A percentile compares a stretch with the other conserved stretches of the same genome.
phyloP scores from a whole-genome alignment of 1,140 invertebrate genomes.

The Dendrolimus punctatus region DNA sequence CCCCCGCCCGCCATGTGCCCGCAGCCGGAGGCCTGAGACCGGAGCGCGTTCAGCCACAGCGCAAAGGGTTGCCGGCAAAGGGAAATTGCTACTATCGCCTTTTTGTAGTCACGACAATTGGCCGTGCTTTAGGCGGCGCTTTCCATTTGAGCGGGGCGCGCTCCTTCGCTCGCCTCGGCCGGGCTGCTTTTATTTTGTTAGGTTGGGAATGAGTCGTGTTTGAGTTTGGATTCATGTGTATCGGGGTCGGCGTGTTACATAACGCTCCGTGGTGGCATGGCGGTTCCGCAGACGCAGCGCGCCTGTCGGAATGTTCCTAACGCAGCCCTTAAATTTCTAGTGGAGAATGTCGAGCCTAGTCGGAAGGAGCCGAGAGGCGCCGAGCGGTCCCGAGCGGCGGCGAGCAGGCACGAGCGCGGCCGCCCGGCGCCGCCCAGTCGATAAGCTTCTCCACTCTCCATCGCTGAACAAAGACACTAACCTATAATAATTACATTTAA shows the following conservation, averaged over 20 bases:
- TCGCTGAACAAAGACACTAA: slow-evolving; percentile 66
- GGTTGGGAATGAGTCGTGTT: not conserved
- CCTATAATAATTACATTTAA: slow-evolving; percentile 71
- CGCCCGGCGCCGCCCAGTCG: slow-evolving; percentile 68
- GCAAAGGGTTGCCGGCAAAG: slow-evolving; percentile 59
- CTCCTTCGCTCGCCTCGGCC: no score
- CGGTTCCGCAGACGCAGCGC: slow-evolving; percentile 18
- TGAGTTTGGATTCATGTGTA: slow-evolving; percentile 13
- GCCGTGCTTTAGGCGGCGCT: slow-evolving; percentile 27
- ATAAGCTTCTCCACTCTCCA: slow-evolving; percentile 65
- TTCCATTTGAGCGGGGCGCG: slow-evolving; percentile 17
- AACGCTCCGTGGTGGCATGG: slow-evolving; percentile 26
- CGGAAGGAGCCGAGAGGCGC: slow-evolving; percentile 34
- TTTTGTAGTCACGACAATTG: slow-evolving; percentile 38
- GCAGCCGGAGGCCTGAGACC: slow-evolving; percentile 44
- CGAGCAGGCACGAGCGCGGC: slow-evolving; percentile 43
- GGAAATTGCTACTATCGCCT: slow-evolving; percentile 45
- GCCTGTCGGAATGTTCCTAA: slow-evolving; percentile 32
- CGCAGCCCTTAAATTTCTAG: slow-evolving; percentile 64
- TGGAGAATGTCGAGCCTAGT: slow-evolving; percentile 35
- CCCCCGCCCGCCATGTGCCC: slow-evolving; percentile 28
- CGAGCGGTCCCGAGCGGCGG: slow-evolving; percentile 15
- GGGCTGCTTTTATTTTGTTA: no score
- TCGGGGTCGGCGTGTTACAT: slow-evolving; percentile 24
- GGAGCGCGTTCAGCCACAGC: slow-evolving; percentile 36